A percentile compares a stretch with the other conserved stretches of the same genome.
Evolutionary conservation across 2,113 vertebrate species (phyloP).

Genomic region (Pandion haliaetus): DNA sequence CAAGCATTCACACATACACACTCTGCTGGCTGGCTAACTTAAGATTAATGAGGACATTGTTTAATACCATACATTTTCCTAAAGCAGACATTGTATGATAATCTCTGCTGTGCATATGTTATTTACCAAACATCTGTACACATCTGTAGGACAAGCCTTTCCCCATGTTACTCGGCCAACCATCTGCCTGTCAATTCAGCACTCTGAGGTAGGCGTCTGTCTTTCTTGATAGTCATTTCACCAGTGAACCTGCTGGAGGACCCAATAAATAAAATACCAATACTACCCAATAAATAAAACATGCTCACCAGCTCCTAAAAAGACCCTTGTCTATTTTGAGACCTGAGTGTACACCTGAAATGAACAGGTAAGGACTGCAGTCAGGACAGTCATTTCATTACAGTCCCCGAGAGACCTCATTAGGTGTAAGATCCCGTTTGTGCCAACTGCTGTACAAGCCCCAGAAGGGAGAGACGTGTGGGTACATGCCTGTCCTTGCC

Average conservation of each 20-base stretch:
- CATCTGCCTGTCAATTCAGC: not conserved
- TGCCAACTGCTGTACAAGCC: not conserved
- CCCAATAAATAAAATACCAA: not conserved
- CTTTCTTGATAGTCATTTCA: not conserved
- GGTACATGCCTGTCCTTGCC: not conserved
- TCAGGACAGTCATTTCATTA: not conserved
- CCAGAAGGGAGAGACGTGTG: not conserved
- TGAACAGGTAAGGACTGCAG: not conserved
- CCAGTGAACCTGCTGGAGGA: not conserved
- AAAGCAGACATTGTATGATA: not conserved
- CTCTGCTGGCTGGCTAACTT: not conserved
- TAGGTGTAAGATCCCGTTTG: not conserved
- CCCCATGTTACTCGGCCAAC: not conserved
- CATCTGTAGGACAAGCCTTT: not conserved
- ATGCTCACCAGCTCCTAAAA: not conserved
- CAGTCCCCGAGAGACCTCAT: not conserved
- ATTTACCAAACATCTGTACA: not conserved
- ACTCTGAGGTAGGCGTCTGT: not conserved
- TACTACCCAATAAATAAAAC: not conserved
- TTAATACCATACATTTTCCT: not conserved
- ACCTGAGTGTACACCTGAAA: not conserved
- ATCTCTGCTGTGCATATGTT: not conserved
- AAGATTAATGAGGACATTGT: not conserved
- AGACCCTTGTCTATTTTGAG: not conserved
- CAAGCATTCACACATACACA: not conserved